phyloP scores from a whole-genome alignment of 2,113 vertebrate genomes.

The Motacilla tschutschensis region DNA sequence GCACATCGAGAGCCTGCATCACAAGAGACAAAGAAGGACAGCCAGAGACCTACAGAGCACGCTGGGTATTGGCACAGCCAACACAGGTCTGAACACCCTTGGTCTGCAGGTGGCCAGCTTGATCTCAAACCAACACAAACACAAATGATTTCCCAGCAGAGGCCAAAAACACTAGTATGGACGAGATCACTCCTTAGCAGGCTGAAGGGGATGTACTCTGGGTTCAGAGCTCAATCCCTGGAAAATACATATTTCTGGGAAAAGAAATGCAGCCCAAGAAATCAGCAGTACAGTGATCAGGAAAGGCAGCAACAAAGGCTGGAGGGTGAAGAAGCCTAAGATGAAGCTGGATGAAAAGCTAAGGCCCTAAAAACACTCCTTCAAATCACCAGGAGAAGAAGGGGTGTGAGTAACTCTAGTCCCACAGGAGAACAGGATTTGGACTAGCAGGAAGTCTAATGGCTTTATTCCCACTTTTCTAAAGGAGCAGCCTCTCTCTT shows the following conservation, averaged over 20 bases:
- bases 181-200: neutral
- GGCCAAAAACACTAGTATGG: neutral
- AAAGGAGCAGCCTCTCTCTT: neutral
- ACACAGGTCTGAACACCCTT: neutral
- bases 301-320: neutral
- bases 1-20: neutral
- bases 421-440: neutral
- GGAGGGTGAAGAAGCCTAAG: neutral
- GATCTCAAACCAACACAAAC: neutral
- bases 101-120: neutral
- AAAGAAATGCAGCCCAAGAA: neutral
- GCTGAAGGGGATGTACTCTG: neutral
- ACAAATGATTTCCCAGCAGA: neutral
- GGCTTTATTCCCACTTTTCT: neutral
- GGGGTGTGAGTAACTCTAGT: neutral
- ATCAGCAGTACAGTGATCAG: neutral
- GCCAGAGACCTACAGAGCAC: neutral
- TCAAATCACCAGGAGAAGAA: neutral
- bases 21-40: neutral
- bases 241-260: neutral
- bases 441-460: neutral
- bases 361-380: neutral
- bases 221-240: neutral
- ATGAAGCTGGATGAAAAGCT: neutral
- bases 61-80: rapidly evolving